These are phyloP conservation scores for Thymelicus lineola DNA, from an alignment of 2,888 invertebrate genomes.

Conservation along the genomic window DNA sequence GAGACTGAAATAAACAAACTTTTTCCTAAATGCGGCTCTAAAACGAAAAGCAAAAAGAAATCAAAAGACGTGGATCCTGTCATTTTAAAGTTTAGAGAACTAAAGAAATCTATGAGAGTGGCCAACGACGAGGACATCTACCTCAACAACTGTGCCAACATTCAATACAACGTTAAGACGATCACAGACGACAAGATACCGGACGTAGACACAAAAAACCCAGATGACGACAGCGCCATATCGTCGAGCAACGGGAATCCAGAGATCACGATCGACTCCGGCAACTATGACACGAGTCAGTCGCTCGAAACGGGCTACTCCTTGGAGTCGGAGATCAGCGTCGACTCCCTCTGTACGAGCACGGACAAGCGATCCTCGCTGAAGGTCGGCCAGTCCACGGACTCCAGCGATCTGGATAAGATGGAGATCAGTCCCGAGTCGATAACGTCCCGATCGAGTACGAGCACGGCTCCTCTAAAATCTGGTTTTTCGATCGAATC, in stretches of 20 bases:
- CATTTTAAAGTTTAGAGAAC: conserved; percentile 78
- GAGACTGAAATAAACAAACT: conserved; percentile 77
- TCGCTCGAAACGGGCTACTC: conserved; percentile 82
- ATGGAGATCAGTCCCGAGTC: conserved; percentile 84
- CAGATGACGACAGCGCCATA: conserved; percentile 80
- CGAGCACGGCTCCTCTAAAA: conserved; percentile 81
- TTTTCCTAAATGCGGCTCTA: conserved; percentile 79
- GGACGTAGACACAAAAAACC: conserved; percentile 73
- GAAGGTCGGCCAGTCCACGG: conserved; percentile 87
- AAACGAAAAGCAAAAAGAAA: conserved; percentile 80
- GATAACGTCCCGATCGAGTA: conserved; percentile 78
- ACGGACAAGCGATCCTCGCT: conserved; percentile 85
- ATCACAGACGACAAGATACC: conserved; percentile 66
- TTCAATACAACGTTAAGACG: conserved; percentile 69
- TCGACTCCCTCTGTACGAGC: conserved; percentile 83
- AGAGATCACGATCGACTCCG: conserved; percentile 80
- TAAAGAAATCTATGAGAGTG: conserved; percentile 77
- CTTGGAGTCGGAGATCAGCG: conserved; percentile 84
- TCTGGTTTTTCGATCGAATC: conserved; percentile 87
- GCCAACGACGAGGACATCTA: conserved; percentile 76
- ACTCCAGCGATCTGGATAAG: conserved; percentile 87
- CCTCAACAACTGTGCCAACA: conserved; percentile 79
- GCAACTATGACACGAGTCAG: conserved; percentile 78
- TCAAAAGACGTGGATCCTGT: conserved; percentile 80
- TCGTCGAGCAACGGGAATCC: conserved; percentile 80